Conservation (phyloP, 2,888 invertebrate genomes). For the Protonemura montana region DNA sequence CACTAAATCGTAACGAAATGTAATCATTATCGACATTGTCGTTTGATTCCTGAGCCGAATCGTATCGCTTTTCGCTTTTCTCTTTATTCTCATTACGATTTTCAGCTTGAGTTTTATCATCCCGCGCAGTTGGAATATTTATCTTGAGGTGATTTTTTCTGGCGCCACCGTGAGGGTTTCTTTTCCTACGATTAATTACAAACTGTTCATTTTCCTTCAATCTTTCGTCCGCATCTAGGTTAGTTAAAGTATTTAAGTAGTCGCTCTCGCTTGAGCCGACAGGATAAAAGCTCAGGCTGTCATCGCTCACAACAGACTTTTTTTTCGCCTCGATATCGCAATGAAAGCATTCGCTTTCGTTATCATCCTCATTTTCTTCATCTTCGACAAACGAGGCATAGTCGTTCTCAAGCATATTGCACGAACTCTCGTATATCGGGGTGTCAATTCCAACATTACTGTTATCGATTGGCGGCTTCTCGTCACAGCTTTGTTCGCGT, state of each 20-base stretch:
- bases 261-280: neutral
- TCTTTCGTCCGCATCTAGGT: neutral
- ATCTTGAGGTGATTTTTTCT: conserved; percentile 27
- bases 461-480: neutral
- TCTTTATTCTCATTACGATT: conserved; percentile 45
- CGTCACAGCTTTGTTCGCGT: neutral
- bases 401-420: neutral
- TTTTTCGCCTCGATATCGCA: neutral
- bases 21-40: neutral
- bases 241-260: neutral
- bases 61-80: conserved; percentile 22
- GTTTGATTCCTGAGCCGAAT: neutral
- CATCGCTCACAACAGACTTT: neutral
- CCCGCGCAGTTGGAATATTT: conserved; percentile 8
- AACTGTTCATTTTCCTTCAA: neutral
- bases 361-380: neutral
- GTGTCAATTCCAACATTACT: neutral
- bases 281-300: neutral
- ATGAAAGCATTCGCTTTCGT: neutral
- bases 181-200: neutral
- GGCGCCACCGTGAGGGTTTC: conserved; percentile 28
- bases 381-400: conserved; percentile 19
- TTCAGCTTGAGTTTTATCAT: conserved; percentile 48
- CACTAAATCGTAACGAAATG: neutral
- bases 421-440: neutral